Evolutionary conservation across 2,888 invertebrate species (phyloP).

Genomic region (Diploptera punctata): DNA sequence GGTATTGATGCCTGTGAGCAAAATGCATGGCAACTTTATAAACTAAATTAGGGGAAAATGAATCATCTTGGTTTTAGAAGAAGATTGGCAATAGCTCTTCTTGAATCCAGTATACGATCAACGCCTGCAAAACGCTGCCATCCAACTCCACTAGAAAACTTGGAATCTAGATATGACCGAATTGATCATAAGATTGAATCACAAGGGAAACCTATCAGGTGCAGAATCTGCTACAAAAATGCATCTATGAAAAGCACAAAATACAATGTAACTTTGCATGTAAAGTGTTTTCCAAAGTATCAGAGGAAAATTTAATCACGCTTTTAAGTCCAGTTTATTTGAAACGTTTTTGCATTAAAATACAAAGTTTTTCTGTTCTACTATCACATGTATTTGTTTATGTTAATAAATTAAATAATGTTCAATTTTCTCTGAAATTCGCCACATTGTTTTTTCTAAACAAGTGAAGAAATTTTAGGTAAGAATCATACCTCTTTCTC

Average conservation of each 20-base stretch:
- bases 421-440: not conserved
- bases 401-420: not conserved
- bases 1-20: not conserved
- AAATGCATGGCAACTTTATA: too few species aligned
- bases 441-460: not conserved
- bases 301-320: too few species aligned
- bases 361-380: not conserved
- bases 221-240: not conserved
- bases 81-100: too few species aligned
- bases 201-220: not conserved
- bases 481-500: not conserved
- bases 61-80: too few species aligned
- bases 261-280: too few species aligned
- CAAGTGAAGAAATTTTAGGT: not conserved
- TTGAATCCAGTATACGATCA: not conserved
- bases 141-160: too few species aligned
- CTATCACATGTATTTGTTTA: not conserved
- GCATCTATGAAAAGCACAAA: not conserved
- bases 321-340: not conserved
- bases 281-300: too few species aligned
- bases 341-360: not conserved
- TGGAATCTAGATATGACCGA: too few species aligned
- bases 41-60: too few species aligned
- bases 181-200: not conserved
- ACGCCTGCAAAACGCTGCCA: not conserved